These are phyloP conservation scores for Fulmarus glacialis DNA, from an alignment of 2,113 vertebrate genomes.

Conservation along the genomic window DNA sequence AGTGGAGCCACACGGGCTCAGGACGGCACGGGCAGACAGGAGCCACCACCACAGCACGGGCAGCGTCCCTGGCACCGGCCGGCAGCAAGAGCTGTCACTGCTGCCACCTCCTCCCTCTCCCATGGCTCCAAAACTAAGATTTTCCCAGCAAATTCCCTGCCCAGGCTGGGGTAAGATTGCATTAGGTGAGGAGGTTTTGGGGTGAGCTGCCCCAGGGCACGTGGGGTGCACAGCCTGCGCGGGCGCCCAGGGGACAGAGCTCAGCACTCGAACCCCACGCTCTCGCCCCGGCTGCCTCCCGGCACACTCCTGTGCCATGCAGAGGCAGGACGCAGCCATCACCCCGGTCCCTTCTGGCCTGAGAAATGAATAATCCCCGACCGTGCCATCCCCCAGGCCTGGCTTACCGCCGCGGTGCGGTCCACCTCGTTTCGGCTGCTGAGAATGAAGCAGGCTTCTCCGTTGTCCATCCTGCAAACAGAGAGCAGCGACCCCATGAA, in stretches of 20 bases:
- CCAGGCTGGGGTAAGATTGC: not conserved
- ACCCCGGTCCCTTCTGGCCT: rapidly evolving
- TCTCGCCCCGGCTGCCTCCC: not conserved
- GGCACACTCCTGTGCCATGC: not conserved
- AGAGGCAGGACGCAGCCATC: rapidly evolving
- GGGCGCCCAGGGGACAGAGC: not conserved
- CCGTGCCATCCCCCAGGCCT: not conserved
- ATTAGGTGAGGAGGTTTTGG: not conserved
- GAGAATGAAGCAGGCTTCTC: conserved; percentile 87
- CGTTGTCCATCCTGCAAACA: conserved; percentile 83
- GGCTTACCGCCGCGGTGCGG: conserved; percentile 82
- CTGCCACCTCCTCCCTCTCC: not conserved
- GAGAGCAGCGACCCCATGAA: not conserved
- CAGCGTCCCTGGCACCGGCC: not conserved
- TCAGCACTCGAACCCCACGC: not conserved
- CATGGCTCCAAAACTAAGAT: not conserved
- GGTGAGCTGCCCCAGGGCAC: not conserved
- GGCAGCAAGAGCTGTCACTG: not conserved
- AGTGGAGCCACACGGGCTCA: rapidly evolving
- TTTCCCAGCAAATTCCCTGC: not conserved
- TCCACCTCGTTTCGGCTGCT: conserved; percentile 86
- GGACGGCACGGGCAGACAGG: not conserved
- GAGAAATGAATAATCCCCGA: rapidly evolving
- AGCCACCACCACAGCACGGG: not conserved
- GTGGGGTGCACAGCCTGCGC: not conserved